Base-by-base conservation (phyloP, 1,140 invertebrate genomes). In the Temnothorax curvispinosus region DNA sequence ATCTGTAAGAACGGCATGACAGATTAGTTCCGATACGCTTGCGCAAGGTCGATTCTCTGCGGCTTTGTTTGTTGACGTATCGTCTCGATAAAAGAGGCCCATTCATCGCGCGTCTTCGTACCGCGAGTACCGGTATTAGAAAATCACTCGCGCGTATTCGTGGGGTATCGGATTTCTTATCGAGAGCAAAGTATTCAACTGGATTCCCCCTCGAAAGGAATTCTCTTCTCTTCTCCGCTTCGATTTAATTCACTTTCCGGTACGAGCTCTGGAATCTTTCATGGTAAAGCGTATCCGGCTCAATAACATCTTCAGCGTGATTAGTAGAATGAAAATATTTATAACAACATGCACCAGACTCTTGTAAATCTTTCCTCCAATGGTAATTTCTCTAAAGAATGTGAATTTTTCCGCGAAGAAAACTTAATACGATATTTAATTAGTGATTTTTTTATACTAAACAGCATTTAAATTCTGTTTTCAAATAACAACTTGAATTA, bases 21-120 rank as follows among this genome's bases (percentile, higher is more conserved):
- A 11, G 62, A 80, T 80, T 21, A 15, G n/a, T 27, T 80, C 35
- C 47, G 77, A 80, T 65, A 80, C 32, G 77, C 62, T 80, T 54
- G 77, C 41, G 62, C 77, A 62, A 80, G 47, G 13, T 21, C 47
- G 47, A 80, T 80, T 80, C 32, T 80, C 77, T 35, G 77, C 47
- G 77, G 77, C 15, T 54, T 80, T 67, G 62, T 80, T 80, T 80
- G 62, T 41, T n/a, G 62, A 80, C 62, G 62, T 80, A 67, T 67
- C 62, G 18, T 21, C 62, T 38, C 47, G 77, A 38, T 54, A 69
- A 67, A 67, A 54, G 47, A 21, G 62, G 3, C n/a, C 32, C 62
- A 69, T 80, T 80, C 77, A 80, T 67, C 62, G 77, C 41, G 56
- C 62, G 32, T 65, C 38, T 80, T 80, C 47, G 27, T 27, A 27